Conservation (phyloP, 2,888 invertebrate genomes). For the Creontiades dilutus region DNA sequence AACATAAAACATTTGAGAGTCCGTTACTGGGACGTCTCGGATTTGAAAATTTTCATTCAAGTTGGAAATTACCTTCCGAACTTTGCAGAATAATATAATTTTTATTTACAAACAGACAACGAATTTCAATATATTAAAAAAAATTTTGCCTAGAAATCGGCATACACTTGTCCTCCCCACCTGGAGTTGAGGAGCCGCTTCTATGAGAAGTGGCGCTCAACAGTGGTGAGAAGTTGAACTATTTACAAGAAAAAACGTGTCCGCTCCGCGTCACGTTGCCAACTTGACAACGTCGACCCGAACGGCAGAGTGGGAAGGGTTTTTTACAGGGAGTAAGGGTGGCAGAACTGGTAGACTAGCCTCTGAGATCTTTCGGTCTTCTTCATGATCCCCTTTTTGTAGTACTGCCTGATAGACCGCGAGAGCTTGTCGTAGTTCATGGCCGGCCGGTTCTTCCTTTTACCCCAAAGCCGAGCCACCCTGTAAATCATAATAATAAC, state of each 20-base stretch:
- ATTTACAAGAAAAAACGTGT: conserved; percentile 70
- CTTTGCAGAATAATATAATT: conserved; percentile 62
- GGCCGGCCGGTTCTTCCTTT: conserved; percentile 97
- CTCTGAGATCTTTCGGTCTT: conserved; percentile 98
- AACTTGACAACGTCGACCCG: conserved; percentile 70
- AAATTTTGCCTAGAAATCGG: conserved; percentile 75
- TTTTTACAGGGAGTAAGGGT: conserved; percentile 91
- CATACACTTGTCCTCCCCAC: conserved; percentile 75
- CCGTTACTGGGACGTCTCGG: conserved; percentile 25
- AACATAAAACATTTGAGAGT: conserved; percentile 73
- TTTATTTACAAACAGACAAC: conserved; percentile 61
- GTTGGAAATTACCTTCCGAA: conserved; percentile 81
- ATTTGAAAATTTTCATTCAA: conserved; percentile 70
- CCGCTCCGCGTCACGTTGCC: conserved; percentile 44
- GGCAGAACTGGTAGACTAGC: conserved; percentile 99
- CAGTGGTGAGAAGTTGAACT: conserved; percentile 65
- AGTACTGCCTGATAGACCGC: conserved; percentile 97
- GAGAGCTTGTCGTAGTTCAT: conserved; percentile 99
- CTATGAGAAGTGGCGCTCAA: conserved; percentile 51
- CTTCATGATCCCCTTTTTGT: conserved; percentile 99
- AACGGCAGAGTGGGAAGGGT: conserved; percentile 46
- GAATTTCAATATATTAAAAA: conserved; percentile 50
- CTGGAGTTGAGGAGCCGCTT: conserved; percentile 64
- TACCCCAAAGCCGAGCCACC: conserved; percentile 98
- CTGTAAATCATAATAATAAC: conserved; percentile 9